A percentile compares a stretch with the other conserved stretches of the same genome.
Conservation (phyloP, 1,140 invertebrate genomes). For the Zaprionus ghesquierei region DNA sequence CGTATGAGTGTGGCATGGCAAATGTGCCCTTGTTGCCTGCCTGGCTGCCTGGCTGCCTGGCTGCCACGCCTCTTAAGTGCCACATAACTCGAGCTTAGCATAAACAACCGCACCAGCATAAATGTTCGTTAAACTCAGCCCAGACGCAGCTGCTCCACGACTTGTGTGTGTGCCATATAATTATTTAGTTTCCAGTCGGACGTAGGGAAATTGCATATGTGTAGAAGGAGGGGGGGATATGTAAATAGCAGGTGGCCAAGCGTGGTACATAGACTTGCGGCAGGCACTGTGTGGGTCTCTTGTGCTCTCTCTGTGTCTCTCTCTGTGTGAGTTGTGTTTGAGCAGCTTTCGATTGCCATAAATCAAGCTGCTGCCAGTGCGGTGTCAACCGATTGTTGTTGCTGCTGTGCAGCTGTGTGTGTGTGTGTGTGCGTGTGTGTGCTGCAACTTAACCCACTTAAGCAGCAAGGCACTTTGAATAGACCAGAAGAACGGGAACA, state of each 20-base stretch:
- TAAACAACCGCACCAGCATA: constrained; percentile 77
- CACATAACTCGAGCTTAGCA: constrained; percentile 76
- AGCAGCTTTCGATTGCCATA: constrained; percentile 69
- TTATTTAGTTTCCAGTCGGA: constrained; percentile 77
- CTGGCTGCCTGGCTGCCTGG: background rate
- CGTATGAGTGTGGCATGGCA: constrained; percentile 67
- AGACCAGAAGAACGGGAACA: background rate
- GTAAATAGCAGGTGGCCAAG: constrained; percentile 38
- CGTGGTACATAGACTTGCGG: constrained; percentile 1
- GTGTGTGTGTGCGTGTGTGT: constrained; percentile 25
- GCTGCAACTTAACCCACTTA: constrained; percentile 45
- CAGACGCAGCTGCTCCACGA: background rate
- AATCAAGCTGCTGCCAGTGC: constrained; percentile 56
- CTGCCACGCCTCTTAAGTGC: constrained; percentile 68
- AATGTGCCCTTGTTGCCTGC: constrained; percentile 45
- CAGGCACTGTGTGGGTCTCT: background rate
- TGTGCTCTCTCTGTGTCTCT: background rate
- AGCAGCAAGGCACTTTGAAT: constrained; percentile 6
- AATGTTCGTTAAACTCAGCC: constrained; percentile 74
- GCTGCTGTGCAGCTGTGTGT: background rate
- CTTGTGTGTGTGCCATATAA: constrained; percentile 53
- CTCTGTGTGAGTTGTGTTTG: background rate
- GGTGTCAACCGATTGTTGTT: constrained; percentile 63
- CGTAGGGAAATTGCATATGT: constrained; percentile 48
- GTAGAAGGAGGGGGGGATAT: background rate